phyloP scores from a whole-genome alignment of 1,140 invertebrate genomes.

The Acyrthosiphon pisum region DNA sequence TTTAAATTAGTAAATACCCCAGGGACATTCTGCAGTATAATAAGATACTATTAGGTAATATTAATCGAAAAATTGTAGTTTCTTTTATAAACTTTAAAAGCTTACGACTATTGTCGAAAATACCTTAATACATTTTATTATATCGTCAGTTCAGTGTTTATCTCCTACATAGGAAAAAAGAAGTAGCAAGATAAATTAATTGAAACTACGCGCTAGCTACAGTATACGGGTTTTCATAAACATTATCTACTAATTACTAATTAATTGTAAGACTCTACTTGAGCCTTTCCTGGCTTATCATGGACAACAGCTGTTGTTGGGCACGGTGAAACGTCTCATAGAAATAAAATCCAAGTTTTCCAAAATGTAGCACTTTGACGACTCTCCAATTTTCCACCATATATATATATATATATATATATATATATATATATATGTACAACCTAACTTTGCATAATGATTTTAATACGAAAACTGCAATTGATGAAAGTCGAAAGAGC shows the following conservation, averaged over 20 bases:
- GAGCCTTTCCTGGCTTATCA: background rate
- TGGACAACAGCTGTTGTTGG: background rate
- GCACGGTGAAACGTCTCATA: background rate
- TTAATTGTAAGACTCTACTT: background rate
- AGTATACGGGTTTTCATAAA: background rate
- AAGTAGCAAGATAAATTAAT: background rate
- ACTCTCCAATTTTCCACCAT: background rate
- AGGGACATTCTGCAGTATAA: background rate
- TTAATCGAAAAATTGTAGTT: background rate
- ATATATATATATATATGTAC: no score
- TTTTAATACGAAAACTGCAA: background rate
- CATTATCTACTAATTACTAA: background rate
- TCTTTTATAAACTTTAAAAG: background rate
- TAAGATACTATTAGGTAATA: background rate
- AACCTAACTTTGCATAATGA: background rate
- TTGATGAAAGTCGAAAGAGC: background rate
- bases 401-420: no score
- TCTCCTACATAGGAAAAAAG: background rate
- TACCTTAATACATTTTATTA: background rate
- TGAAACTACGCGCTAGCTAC: background rate
- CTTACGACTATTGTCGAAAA: background rate
- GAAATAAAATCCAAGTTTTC: background rate
- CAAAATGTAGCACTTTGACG: background rate
- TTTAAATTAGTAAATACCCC: background rate
- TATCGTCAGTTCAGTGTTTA: background rate